Evolutionary conservation across 2,797 vertebrate species (phyloP).

Genomic region (Artibeus lituratus): DNA sequence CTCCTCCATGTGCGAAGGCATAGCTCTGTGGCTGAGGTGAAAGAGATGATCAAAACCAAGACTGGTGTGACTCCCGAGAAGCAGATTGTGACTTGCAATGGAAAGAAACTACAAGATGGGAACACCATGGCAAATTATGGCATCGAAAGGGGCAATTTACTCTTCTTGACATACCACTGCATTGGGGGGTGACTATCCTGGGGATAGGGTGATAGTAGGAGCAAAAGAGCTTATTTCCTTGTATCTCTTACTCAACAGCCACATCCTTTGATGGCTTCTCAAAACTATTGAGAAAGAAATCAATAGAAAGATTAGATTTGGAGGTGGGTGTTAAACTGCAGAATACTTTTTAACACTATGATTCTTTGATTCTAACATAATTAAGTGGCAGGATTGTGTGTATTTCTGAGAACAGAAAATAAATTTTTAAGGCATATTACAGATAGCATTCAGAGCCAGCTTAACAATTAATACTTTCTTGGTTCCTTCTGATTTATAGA

Average conservation of each 20-base stretch:
- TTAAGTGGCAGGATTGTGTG: neutral
- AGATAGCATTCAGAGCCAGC: neutral
- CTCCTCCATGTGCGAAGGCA: neutral
- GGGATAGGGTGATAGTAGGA: neutral
- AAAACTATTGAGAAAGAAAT: neutral
- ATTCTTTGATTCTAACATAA: neutral
- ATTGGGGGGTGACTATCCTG: neutral
- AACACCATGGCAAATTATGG: slow-evolving; percentile 36
- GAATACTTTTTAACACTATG: neutral
- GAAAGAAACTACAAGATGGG: slow-evolving; percentile 45
- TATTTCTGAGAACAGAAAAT: neutral
- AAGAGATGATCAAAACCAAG: neutral
- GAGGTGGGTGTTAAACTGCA: neutral
- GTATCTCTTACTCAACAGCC: neutral
- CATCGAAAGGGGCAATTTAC: neutral
- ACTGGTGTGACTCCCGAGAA: neutral
- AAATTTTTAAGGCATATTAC: neutral
- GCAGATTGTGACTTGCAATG: slow-evolving; percentile 34
- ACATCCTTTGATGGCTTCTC: neutral
- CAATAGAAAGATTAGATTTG: neutral
- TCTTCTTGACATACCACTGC: neutral
- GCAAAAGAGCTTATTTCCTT: neutral
- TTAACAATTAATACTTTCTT: neutral
- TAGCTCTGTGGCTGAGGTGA: neutral
- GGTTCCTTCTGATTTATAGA: neutral